Conservation (phyloP, 2,113 vertebrate genomes). For the Delphinus delphis region DNA sequence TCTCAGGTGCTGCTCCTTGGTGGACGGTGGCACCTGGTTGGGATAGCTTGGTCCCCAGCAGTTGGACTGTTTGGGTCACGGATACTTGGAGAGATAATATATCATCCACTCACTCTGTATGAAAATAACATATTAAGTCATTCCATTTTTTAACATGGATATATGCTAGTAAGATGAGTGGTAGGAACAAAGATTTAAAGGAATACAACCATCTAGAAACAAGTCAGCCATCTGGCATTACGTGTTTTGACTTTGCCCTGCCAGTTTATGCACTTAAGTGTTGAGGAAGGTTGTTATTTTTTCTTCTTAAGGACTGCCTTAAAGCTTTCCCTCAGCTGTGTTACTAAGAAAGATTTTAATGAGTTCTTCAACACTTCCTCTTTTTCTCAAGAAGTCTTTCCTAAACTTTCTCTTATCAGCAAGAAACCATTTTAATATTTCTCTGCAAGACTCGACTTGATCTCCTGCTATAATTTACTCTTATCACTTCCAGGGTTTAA, state of each 20-base stretch:
- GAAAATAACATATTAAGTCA: neutral
- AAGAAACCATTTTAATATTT: slow-evolving; percentile 28
- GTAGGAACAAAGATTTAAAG: slow-evolving; percentile 15
- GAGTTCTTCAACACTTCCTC: neutral
- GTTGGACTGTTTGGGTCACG: neutral
- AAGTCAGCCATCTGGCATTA: neutral
- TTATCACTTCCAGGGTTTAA: slow-evolving; percentile 14
- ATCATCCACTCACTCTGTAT: neutral
- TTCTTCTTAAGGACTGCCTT: neutral
- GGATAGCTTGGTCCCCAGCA: neutral
- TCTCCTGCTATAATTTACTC: neutral
- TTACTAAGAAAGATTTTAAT: neutral
- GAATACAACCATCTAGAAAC: neutral
- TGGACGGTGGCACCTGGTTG: neutral
- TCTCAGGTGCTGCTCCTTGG: neutral
- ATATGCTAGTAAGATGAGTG: neutral
- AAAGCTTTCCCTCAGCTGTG: neutral
- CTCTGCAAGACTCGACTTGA: neutral
- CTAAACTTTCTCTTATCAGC: neutral
- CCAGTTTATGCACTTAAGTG: neutral
- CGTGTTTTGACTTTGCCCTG: neutral
- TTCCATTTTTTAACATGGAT: neutral
- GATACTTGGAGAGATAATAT: neutral
- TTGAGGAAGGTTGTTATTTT: neutral
- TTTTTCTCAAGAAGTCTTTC: slow-evolving; percentile 16